Base-by-base conservation (phyloP, 2,888 invertebrate species). In the Syrphus vitripennis region DNA sequence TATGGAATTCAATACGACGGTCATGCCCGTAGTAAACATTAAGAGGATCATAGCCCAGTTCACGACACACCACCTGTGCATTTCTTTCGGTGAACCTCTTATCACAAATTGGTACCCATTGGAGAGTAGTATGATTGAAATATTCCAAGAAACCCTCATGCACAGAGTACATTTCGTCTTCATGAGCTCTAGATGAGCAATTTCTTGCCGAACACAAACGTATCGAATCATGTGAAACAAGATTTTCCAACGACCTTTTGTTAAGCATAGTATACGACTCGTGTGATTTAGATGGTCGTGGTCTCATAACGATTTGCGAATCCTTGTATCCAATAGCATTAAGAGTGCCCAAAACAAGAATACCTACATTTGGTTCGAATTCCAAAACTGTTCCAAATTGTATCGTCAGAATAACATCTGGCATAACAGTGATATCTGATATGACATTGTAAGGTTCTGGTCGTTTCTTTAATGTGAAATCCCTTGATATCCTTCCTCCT, bases 81-180 rank as follows among this genome's bases (percentile, higher is more conserved):
- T 99, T 99, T 89, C 98, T 94, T 91, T 99, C 98, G 0, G 98
- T 98, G 91, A 99, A 99, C 80, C 98, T 94, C 55, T 95, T 95
- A 92, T 99, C 99, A 92, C 99, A 99, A 93, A 99, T 95, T 0
- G 99, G 98, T 40, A 98, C 97, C 98, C 98, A 99, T 90, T 99
- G 98, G 19, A 97, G 93, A 0, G 98, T 98, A 2, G 99, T 99
- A 88, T 94, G 95, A 90, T 99, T 99, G 91, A 97, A 99, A 90
- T 98, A 97, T 93, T 99, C 98, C 81, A 99, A 92, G 90, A 98
- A 99, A 5, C 99, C 99, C 94, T 96, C 95, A 89, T 95, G 94
- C 1, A 93, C 93, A 81, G 92, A 93, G 63, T 93, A 93, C 16
- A 93, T 91, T 12, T 92, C 89, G 53, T 93, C 93, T 67, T 95